phyloP scores from a whole-genome alignment of 2,113 vertebrate genomes.

The Lasiurus cinereus region DNA sequence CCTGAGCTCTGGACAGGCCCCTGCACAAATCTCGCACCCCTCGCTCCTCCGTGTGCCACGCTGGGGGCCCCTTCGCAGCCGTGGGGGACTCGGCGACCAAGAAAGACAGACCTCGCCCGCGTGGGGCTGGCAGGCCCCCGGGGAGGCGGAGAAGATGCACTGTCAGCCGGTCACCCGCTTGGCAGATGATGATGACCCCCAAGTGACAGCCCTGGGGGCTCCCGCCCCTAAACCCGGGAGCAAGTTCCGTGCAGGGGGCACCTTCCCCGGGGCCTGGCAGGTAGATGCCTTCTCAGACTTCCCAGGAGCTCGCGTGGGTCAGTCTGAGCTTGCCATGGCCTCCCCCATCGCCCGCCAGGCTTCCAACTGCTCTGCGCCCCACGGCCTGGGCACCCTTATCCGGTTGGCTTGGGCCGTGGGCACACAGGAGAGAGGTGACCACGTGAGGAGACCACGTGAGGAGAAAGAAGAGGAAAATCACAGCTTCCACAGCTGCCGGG shows the following conservation, averaged over 20 bases:
- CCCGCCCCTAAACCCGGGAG: neutral
- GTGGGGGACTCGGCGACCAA: neutral
- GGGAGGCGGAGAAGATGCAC: neutral
- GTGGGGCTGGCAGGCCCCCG: neutral
- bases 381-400: too few species aligned
- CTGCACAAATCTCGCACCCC: neutral
- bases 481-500: neutral
- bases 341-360: accelerated
- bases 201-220: too few species aligned
- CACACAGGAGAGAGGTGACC: neutral
- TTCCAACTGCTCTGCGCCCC: neutral
- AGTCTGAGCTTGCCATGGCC: neutral
- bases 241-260: accelerated
- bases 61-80: neutral
- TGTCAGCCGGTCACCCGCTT: neutral
- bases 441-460: neutral
- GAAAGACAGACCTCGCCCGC: neutral
- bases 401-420: neutral
- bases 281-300: neutral
- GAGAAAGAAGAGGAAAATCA: neutral
- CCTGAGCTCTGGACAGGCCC: accelerated
- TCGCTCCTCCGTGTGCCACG: too few species aligned
- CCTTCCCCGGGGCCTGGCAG: neutral
- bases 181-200: accelerated
- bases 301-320: too few species aligned